Percentiles rank a stretch among this genome's conserved stretches.
phyloP scores from a whole-genome alignment of 2,888 invertebrate genomes.

The Lasioglossum morio region DNA sequence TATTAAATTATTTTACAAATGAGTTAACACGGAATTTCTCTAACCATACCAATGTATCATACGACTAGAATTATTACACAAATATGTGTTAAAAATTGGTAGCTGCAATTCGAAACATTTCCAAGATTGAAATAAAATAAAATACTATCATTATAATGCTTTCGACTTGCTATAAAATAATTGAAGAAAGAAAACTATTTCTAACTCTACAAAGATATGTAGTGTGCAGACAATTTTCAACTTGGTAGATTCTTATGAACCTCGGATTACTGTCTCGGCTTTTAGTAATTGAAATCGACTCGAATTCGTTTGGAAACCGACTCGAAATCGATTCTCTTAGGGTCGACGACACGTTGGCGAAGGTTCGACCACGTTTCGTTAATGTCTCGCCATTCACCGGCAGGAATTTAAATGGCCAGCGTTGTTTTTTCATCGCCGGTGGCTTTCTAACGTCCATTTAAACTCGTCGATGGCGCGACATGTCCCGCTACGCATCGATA shows the following conservation, averaged over 20 bases:
- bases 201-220: background rate
- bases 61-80: too few relatives aligned
- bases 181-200: background rate
- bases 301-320: background rate
- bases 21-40: too few relatives aligned
- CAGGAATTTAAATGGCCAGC: constrained; percentile 32
- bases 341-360: constrained; percentile 14
- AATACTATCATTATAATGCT: too few relatives aligned
- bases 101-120: too few relatives aligned
- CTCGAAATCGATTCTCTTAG: background rate
- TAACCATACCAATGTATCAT: too few relatives aligned
- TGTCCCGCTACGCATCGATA: constrained; percentile 12
- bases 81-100: too few relatives aligned
- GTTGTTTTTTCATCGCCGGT: constrained; percentile 5
- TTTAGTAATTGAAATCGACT: background rate
- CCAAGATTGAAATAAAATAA: too few relatives aligned
- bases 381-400: constrained; percentile 8
- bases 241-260: background rate
- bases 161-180: background rate
- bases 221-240: background rate
- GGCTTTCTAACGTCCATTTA: constrained; percentile 52
- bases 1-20: too few relatives aligned
- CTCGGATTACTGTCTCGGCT: background rate
- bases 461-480: constrained; percentile 37
- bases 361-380: constrained; percentile 7